A percentile compares a stretch with the other conserved stretches of the same genome.
Evolutionary conservation across 1,140 invertebrate genomes (phyloP).

Genomic region (Pectinophora gossypiella): DNA sequence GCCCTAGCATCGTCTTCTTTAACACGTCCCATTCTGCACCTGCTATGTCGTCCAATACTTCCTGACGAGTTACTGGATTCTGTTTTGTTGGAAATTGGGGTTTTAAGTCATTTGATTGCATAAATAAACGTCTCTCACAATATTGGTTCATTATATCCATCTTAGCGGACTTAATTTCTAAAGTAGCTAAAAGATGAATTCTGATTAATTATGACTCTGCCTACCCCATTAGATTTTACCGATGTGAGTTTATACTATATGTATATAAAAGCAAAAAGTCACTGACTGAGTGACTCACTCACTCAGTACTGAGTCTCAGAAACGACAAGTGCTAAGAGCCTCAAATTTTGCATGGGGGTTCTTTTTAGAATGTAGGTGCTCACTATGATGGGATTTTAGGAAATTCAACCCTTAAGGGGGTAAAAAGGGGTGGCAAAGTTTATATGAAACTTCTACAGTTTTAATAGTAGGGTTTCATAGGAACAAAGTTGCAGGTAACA

Average conservation of each 20-base stretch:
- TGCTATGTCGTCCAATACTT: slow-evolving; percentile 49
- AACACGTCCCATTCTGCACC: slow-evolving; percentile 51
- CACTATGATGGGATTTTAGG: too few relatives aligned
- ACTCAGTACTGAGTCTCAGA: neutral
- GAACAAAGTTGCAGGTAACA: too few relatives aligned
- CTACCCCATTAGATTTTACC: too few relatives aligned
- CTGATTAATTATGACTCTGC: too few relatives aligned
- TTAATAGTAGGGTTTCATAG: too few relatives aligned
- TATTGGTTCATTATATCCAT: neutral
- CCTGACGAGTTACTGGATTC: slow-evolving; percentile 47
- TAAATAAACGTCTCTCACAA: neutral
- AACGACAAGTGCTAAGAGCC: too few relatives aligned
- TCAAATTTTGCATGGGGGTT: too few relatives aligned
- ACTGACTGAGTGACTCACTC: neutral
- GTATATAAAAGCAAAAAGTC: too few relatives aligned
- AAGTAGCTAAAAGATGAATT: neutral
- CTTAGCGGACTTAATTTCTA: neutral
- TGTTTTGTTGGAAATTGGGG: slow-evolving; percentile 8
- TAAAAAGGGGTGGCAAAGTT: too few relatives aligned
- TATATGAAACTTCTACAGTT: too few relatives aligned
- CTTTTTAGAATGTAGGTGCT: too few relatives aligned
- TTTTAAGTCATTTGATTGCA: neutral
- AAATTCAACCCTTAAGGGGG: too few relatives aligned
- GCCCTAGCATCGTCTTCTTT: slow-evolving; percentile 76
- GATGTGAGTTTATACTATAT: neutral